These are phyloP conservation scores for Decapterus maruadsi DNA, from an alignment of 2,797 vertebrate genomes.

Conservation along the genomic window DNA sequence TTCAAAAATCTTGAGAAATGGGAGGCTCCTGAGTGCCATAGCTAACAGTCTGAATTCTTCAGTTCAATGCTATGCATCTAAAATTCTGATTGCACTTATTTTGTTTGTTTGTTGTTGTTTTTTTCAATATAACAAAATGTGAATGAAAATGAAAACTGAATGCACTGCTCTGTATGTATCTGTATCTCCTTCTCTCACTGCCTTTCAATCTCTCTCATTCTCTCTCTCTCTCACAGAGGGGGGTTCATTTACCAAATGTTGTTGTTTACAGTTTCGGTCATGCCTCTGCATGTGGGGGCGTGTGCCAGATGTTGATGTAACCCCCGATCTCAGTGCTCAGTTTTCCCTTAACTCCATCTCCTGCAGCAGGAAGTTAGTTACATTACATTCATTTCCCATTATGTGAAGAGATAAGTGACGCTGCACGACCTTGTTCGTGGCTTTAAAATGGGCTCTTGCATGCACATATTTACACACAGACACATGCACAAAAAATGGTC, in stretches of 20 bases:
- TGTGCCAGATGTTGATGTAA: constrained; percentile 68
- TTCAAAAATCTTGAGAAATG: no score
- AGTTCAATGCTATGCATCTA: no score
- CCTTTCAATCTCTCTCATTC: no score
- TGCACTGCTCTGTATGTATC: background rate
- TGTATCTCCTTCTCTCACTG: background rate
- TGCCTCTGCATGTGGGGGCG: constrained; percentile 41
- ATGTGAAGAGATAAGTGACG: background rate
- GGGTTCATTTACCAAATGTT: constrained; percentile 45
- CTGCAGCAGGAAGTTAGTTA: constrained; percentile 28
- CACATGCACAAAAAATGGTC: background rate
- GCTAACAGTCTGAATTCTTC: no score
- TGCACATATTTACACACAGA: background rate
- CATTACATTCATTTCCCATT: constrained; percentile 12
- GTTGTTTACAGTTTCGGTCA: constrained; percentile 47
- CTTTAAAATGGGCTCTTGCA: constrained; percentile 20
- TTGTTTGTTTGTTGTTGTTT: no score
- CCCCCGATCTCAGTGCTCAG: constrained; percentile 18
- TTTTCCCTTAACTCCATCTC: constrained; percentile 38
- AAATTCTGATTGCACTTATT: no score
- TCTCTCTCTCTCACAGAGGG: background rate
- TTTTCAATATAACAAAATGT: no score
- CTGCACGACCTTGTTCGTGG: background rate
- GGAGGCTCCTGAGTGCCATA: no score
- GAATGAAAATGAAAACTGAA: no score